Percentiles rank a stretch among this genome's conserved stretches.
phyloP scores from a whole-genome alignment of 2,113 vertebrate species.

The Excalfactoria chinensis region DNA sequence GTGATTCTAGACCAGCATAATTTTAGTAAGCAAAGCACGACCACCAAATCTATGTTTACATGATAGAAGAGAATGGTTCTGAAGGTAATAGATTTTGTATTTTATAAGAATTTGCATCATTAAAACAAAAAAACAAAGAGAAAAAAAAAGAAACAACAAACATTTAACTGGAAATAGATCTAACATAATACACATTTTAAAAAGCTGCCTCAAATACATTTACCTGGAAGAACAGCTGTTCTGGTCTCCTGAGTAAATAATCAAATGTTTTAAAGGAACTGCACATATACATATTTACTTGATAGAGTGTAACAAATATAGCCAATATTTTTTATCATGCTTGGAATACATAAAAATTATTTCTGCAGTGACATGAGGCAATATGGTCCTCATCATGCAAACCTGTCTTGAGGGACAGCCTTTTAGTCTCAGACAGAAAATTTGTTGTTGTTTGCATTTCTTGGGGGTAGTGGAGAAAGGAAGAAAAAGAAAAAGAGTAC shows the following conservation, averaged over 20 bases:
- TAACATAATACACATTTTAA: slow-evolving; percentile 45
- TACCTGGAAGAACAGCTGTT: slow-evolving; percentile 73
- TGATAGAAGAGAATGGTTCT: slow-evolving; percentile 5
- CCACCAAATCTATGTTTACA: slow-evolving; percentile 38
- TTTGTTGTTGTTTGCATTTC: background rate
- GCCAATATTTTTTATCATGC: slow-evolving; percentile 55
- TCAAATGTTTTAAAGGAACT: slow-evolving; percentile 69
- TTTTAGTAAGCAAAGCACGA: slow-evolving; percentile 45
- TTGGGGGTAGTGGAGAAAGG: background rate
- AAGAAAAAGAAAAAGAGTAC: background rate
- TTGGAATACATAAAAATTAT: slow-evolving; percentile 40
- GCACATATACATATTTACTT: slow-evolving; percentile 68
- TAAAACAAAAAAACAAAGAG: no score
- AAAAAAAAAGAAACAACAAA: background rate
- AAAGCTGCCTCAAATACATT: slow-evolving; percentile 60
- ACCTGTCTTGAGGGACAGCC: background rate
- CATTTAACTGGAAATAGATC: slow-evolving; percentile 65
- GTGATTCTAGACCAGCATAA: background rate
- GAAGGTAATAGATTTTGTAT: slow-evolving; percentile 56
- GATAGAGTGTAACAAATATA: slow-evolving; percentile 71
- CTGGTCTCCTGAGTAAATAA: slow-evolving; percentile 72
- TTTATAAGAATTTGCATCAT: slow-evolving; percentile 60
- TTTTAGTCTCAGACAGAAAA: background rate
- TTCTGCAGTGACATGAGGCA: background rate
- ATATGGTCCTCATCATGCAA: background rate